Conservation (phyloP, 1,140 invertebrate species). For the Zophobas morio region DNA sequence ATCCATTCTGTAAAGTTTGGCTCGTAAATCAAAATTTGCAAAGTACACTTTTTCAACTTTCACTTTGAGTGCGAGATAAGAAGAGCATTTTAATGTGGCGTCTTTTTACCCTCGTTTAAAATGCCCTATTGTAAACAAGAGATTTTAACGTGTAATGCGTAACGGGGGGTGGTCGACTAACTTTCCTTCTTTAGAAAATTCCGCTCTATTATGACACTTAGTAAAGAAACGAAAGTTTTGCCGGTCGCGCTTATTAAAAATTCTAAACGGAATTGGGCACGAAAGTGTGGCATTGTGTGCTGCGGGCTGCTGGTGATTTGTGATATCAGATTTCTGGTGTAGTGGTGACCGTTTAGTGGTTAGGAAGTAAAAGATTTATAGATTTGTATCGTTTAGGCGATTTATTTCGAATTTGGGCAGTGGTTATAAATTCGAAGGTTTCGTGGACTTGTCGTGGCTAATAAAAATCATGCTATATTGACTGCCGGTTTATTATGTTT, state of each 20-base stretch:
- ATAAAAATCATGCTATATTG: too few relatives aligned
- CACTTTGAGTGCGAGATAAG: slow-evolving; percentile 57
- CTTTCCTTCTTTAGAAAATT: slow-evolving; percentile 53
- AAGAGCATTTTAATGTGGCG: slow-evolving; percentile 54
- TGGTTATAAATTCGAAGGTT: too few relatives aligned
- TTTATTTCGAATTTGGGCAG: too few relatives aligned
- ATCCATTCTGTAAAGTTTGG: slow-evolving; percentile 50
- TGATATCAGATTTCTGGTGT: too few relatives aligned
- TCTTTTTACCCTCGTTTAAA: slow-evolving; percentile 57
- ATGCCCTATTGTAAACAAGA: slow-evolving; percentile 56
- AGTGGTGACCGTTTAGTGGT: too few relatives aligned
- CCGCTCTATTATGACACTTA: neutral
- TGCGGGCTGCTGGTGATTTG: too few relatives aligned
- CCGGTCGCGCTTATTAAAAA: slow-evolving; percentile 5
- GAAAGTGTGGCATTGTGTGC: too few relatives aligned
- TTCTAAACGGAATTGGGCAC: neutral
- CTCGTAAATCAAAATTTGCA: slow-evolving; percentile 61
- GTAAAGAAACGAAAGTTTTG: neutral
- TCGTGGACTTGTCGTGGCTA: too few relatives aligned
- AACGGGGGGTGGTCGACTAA: slow-evolving; percentile 27
- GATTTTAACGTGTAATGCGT: slow-evolving; percentile 36
- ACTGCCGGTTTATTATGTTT: too few relatives aligned
- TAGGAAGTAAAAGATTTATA: too few relatives aligned
- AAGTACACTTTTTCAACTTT: slow-evolving; percentile 63
- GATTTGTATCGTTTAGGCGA: too few relatives aligned